phyloP scores from a whole-genome alignment of 2,113 vertebrate genomes.

The Physeter macrocephalus region DNA sequence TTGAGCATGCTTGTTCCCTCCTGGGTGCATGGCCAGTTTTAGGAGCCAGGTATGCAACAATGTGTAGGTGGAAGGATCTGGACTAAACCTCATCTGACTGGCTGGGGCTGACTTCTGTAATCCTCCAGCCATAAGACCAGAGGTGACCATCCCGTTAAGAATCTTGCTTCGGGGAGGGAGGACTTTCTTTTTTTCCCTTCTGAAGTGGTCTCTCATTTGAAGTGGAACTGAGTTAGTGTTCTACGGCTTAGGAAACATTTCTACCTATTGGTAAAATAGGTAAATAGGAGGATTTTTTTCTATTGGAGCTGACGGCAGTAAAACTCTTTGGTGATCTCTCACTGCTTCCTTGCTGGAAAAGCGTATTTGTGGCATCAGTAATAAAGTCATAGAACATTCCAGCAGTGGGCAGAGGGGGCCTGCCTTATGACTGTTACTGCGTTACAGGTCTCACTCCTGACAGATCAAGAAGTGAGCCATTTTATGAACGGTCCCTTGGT shows the following conservation, averaged over 20 bases:
- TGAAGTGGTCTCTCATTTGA: neutral
- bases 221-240: neutral
- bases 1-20: neutral
- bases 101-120: neutral
- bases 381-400: neutral
- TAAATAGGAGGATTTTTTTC: neutral
- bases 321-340: neutral
- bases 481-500: constrained; percentile 24
- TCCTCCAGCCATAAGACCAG: too few relatives aligned
- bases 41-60: accelerated
- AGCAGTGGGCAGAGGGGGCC: neutral
- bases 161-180: neutral
- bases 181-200: neutral
- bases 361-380: neutral
- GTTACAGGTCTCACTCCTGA: constrained; percentile 12
- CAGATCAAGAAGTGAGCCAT: neutral
- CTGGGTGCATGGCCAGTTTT: accelerated
- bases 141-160: neutral
- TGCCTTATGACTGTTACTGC: neutral
- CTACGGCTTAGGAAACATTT: neutral
- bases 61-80: neutral
- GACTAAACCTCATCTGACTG: too few relatives aligned
- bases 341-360: neutral
- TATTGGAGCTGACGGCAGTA: neutral
- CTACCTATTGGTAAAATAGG: neutral